Conservation (phyloP, 2,113 vertebrate genomes). For the Oxygymnocypris stewartii region DNA sequence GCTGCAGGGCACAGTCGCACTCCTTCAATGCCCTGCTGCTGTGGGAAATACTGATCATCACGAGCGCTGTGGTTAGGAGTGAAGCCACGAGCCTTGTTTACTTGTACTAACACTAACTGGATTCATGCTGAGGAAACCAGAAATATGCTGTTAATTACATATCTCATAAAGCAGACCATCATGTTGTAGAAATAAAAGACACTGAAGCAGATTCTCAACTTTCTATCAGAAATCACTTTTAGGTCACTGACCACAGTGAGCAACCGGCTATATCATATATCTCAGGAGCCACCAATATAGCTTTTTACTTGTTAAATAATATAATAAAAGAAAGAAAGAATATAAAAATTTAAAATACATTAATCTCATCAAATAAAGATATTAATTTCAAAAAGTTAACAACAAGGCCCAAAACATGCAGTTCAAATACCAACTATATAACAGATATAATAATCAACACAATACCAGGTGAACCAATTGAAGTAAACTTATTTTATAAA, state of each 20-base stretch:
- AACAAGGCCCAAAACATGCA: background rate
- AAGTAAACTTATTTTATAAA: background rate
- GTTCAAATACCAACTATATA: background rate
- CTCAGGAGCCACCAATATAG: too few relatives aligned
- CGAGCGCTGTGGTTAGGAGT: background rate
- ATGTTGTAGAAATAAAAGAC: background rate
- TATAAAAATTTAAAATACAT: too few relatives aligned
- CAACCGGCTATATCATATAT: too few relatives aligned
- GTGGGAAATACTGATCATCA: background rate
- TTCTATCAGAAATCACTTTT: background rate
- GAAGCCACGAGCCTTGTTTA: background rate
- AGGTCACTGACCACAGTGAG: background rate
- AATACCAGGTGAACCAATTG: background rate
- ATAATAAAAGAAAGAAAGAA: too few relatives aligned
- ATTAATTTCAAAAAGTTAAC: background rate
- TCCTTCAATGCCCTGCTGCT: background rate
- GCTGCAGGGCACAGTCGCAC: background rate
- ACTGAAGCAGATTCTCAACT: background rate
- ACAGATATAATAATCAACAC: background rate
- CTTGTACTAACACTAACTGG: background rate
- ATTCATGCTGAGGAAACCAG: background rate
- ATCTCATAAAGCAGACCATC: background rate
- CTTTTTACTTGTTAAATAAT: background rate
- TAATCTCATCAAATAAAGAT: too few relatives aligned
- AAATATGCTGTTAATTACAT: background rate